Conservation (phyloP, 1,140 invertebrate genomes). For the Diabrotica virgifera region DNA sequence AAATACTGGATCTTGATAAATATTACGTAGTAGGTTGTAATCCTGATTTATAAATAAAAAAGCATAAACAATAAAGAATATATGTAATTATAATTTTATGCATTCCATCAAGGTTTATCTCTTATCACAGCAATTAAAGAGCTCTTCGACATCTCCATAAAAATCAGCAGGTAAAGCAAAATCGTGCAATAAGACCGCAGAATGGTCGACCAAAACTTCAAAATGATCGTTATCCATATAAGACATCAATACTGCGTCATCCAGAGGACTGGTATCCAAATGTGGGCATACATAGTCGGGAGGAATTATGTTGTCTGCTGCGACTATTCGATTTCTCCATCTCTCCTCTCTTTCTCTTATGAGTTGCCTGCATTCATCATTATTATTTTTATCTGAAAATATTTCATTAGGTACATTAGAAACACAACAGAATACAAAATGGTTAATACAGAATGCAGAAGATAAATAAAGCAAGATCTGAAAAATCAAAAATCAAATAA, state of each 20-base stretch:
- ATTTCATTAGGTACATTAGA: not conserved
- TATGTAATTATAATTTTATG: not conserved
- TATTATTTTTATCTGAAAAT: not conserved
- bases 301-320: not conserved
- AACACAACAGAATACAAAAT: no score
- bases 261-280: not conserved
- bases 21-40: not conserved
- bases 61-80: not conserved
- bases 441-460: no score
- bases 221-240: not conserved
- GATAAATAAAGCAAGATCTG: no score
- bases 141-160: not conserved
- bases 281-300: not conserved
- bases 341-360: not conserved
- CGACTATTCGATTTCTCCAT: not conserved
- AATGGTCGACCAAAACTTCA: not conserved
- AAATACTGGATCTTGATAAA: not conserved
- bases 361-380: not conserved
- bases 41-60: not conserved
- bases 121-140: no score
- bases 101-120: no score
- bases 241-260: not conserved
- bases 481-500: no score
- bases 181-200: not conserved
- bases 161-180: not conserved